phyloP scores from a whole-genome alignment of 1,140 invertebrate genomes.

The Lutraria rhynchaena region DNA sequence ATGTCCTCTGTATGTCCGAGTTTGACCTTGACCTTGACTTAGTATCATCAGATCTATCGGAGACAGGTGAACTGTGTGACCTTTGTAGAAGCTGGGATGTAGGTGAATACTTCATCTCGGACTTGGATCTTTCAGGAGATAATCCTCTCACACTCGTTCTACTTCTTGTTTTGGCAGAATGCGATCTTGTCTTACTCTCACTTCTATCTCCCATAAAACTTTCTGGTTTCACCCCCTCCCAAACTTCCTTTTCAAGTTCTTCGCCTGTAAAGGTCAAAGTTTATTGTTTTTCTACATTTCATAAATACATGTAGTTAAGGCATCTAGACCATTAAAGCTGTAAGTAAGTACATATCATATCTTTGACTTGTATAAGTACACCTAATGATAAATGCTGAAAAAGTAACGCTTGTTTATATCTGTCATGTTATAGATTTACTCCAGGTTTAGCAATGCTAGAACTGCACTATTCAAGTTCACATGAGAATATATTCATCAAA shows the following conservation, averaged over 20 bases:
- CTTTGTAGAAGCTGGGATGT: conserved; percentile 40
- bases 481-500: too few species aligned
- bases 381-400: too few species aligned
- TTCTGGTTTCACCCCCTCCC: conserved; percentile 46
- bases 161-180: neutral
- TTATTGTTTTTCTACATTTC: too few species aligned
- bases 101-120: conserved; percentile 24
- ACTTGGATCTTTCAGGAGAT: conserved; percentile 49
- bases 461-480: too few species aligned
- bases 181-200: neutral
- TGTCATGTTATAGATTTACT: too few species aligned
- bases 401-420: too few species aligned
- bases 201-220: conserved; percentile 24
- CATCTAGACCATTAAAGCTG: too few species aligned
- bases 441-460: too few species aligned
- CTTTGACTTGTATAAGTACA: too few species aligned
- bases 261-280: conserved; percentile 15
- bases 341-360: too few species aligned
- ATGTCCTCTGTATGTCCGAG: conserved; percentile 25
- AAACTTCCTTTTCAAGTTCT: conserved; percentile 35
- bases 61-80: conserved; percentile 47
- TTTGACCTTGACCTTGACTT: conserved; percentile 30
- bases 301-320: too few species aligned
- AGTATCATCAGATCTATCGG: conserved; percentile 40
- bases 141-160: neutral